Percentiles rank a stretch among this genome's conserved stretches.
phyloP scores from a whole-genome alignment of 1,140 invertebrate species.

The Cryptotermes secundus region DNA sequence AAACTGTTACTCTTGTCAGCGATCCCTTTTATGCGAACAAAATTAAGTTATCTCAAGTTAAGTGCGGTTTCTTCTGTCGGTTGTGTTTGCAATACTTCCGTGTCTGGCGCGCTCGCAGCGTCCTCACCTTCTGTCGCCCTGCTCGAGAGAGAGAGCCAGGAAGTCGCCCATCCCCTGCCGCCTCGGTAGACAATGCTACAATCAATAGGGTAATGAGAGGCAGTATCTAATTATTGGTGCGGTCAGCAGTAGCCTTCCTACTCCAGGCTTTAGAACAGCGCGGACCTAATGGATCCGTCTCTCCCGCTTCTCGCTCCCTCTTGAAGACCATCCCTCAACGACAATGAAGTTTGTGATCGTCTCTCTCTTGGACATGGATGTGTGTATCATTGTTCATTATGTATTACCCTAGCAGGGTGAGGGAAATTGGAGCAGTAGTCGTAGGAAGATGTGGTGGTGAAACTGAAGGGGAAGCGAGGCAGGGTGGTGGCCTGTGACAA shows the following conservation, averaged over 20 bases:
- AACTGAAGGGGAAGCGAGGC: not conserved
- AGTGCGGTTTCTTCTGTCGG: not conserved
- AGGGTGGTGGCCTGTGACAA: constrained; percentile 11
- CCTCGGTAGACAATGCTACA: not conserved
- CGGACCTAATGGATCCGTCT: constrained; percentile 1
- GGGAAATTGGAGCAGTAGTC: constrained; percentile 10
- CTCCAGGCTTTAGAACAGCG: constrained; percentile 6
- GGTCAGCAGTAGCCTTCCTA: not conserved
- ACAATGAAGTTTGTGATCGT: not conserved
- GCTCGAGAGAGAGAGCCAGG: not conserved
- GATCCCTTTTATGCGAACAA: not conserved
- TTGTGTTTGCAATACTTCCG: not conserved
- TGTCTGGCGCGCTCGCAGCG: not conserved
- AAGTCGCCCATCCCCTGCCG: not conserved
- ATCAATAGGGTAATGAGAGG: constrained; percentile 9
- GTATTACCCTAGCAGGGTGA: constrained; percentile 4
- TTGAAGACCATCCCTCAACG: constrained; percentile 9
- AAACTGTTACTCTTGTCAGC: too few relatives aligned
- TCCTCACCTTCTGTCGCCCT: not conserved
- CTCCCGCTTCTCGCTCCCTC: not conserved
- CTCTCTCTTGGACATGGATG: not conserved
- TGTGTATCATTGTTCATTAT: constrained; percentile 18
- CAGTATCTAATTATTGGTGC: constrained; percentile 17
- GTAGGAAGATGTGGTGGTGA: not conserved
- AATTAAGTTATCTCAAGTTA: not conserved